A percentile compares a stretch with the other conserved stretches of the same genome.
Conservation (phyloP, 2,888 invertebrate genomes). For the Drosophila suboccidentalis region DNA sequence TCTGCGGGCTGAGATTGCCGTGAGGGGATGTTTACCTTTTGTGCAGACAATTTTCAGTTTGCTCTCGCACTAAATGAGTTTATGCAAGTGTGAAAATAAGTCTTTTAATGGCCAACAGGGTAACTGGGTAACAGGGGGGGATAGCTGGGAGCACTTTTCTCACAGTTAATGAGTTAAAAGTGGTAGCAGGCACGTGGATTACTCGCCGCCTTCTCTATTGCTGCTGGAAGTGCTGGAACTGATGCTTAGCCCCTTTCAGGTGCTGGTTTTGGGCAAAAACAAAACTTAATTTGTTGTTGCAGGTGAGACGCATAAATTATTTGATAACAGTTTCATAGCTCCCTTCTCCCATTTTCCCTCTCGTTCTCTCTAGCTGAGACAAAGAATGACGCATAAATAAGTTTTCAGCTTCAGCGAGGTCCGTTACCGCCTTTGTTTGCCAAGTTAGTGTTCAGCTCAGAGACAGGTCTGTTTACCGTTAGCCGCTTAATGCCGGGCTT, state of each 20-base stretch:
- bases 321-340: constrained; percentile 72
- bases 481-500: constrained; percentile 66
- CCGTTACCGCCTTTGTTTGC: constrained; percentile 47
- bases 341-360: not conserved
- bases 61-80: constrained; percentile 76
- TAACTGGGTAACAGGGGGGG: constrained; percentile 2
- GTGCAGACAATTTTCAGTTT: constrained; percentile 64
- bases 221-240: constrained; percentile 9
- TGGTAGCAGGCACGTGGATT: constrained; percentile 75
- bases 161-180: constrained; percentile 78
- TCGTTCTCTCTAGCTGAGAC: not conserved
- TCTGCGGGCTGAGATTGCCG: constrained; percentile 27
- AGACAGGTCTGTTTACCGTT: constrained; percentile 57
- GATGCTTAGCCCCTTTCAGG: constrained; percentile 3
- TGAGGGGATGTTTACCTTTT: constrained; percentile 20
- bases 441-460: constrained; percentile 25
- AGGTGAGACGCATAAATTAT: constrained; percentile 79
- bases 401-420: constrained; percentile 64
- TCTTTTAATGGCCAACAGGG: constrained; percentile 74
- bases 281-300: constrained; percentile 80
- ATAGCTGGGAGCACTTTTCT: constrained; percentile 35
- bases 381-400: constrained; percentile 62
- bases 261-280: constrained; percentile 42
- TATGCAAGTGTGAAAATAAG: constrained; percentile 83
- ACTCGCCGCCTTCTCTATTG: constrained; percentile 40